Evolutionary conservation across 1,140 invertebrate species (phyloP), one percentile per base, ranked within the genome.

Genomic region (Contarinia nasturtii): DNA sequence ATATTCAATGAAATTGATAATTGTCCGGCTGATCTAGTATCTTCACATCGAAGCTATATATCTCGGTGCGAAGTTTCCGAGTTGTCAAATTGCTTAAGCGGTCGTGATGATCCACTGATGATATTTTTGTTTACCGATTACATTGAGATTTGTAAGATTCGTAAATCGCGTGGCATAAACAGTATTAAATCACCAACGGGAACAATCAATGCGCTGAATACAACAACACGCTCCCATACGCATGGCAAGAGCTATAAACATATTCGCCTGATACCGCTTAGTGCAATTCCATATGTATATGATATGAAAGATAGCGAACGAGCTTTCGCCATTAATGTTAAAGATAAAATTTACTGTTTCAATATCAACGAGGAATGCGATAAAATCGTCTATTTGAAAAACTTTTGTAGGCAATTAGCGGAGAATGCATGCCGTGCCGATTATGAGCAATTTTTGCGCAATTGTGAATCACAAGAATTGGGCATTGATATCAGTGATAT

Each of bases 1-100:
- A 91, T 96, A 48, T 88, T 94, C 64, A 92, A 96, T 65, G 90
- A 96, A 61, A 96, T 98, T 57, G 91, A 97, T 58, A 90, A 92
- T 57, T 96, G 91, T 68, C 92, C 93, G 40, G 80, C 87, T 1
- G 81, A 90, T 57, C 64, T 95, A 50, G 79, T 95, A 10, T 93
- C 89, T 12, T 92, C 90, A 15, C 89, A 94, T 67, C 73, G 92
- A 47, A 80, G 73, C 52, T 92, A 94, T 57, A 77, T 94, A 27
- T 74, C 77, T 12, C 82, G 82, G 54, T 83, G 86, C 49, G 90
- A 96, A 59, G 87, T 93, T 5, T 79, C 83, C 44, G 88, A 95
- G 64, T 64, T 95, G 17, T 83, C 82, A 44, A 88, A 93, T 57
- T 77, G 77, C 33, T 66, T 94, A 27, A 82, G 82, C 53, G 83